Conservation (phyloP, 2,797 vertebrate species). For the Mus spretus region DNA sequence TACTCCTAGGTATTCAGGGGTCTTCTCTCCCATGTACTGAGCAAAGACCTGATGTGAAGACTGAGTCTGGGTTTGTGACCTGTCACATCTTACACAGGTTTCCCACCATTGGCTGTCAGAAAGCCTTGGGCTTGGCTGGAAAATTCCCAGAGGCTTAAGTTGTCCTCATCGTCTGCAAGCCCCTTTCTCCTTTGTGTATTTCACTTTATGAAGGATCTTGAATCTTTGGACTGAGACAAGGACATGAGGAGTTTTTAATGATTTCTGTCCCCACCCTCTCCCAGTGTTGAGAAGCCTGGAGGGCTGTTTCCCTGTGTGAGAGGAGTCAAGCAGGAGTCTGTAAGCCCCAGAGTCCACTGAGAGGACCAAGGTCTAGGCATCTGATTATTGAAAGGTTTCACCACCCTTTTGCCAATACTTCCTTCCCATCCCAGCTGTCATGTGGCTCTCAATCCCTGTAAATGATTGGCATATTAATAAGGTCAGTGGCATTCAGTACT, state of each 20-base stretch:
- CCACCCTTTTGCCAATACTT: background rate
- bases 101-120: background rate
- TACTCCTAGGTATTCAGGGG: background rate
- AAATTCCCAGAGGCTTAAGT: background rate
- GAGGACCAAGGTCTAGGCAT: background rate
- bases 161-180: background rate
- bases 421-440: no score
- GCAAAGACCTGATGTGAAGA: background rate
- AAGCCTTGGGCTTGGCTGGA: background rate
- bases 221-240: background rate
- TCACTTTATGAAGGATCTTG: background rate
- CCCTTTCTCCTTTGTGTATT: background rate
- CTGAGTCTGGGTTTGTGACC: background rate
- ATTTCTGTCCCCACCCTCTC: background rate
- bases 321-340: background rate
- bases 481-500: background rate
- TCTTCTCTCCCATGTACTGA: background rate
- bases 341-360: background rate
- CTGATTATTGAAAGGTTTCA: background rate
- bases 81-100: background rate
- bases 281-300: background rate
- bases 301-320: background rate
- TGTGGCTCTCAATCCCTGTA: background rate
- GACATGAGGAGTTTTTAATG: background rate
- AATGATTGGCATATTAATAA: conserved; percentile 51